A percentile compares a stretch with the other conserved stretches of the same genome.
Evolutionary conservation across 2,888 invertebrate species (phyloP).

Genomic region (Microplitis deprimator): DNA sequence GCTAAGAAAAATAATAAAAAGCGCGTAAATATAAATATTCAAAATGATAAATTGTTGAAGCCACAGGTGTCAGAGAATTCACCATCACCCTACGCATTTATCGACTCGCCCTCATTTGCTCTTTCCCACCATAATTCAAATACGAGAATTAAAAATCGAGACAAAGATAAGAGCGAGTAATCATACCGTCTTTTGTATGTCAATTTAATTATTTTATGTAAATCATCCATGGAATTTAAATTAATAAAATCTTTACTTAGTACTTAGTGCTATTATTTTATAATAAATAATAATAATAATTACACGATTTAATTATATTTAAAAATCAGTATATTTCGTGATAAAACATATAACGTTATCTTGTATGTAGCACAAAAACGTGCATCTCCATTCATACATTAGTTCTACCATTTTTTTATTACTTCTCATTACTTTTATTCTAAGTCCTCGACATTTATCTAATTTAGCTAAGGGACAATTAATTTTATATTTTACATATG

Average conservation of each 20-base stretch:
- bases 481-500: not conserved
- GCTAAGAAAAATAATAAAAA: not conserved
- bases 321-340: slow-evolving; percentile 68
- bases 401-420: slow-evolving; percentile 40
- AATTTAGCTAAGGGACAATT: not conserved
- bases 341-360: slow-evolving; percentile 66
- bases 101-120: slow-evolving; percentile 1
- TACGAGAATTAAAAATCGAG: slow-evolving; percentile 1
- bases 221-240: not conserved
- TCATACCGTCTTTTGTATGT: not conserved
- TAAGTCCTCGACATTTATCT: slow-evolving; percentile 13
- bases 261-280: too few species aligned
- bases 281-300: not conserved
- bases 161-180: not conserved
- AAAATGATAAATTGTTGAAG: not conserved
- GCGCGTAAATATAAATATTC: not conserved
- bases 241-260: too few species aligned
- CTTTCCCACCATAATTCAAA: not conserved
- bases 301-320: slow-evolving; percentile 52
- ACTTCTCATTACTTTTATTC: slow-evolving; percentile 29
- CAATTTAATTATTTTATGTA: not conserved
- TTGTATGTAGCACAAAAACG: slow-evolving; percentile 60
- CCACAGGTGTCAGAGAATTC: not conserved
- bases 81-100: not conserved
- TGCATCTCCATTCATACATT: slow-evolving; percentile 59